A percentile compares a stretch with the other conserved stretches of the same genome.
These are phyloP conservation scores for Heterocephalus glaber DNA, from an alignment of 2,113 vertebrate species.

Conservation along the genomic window DNA sequence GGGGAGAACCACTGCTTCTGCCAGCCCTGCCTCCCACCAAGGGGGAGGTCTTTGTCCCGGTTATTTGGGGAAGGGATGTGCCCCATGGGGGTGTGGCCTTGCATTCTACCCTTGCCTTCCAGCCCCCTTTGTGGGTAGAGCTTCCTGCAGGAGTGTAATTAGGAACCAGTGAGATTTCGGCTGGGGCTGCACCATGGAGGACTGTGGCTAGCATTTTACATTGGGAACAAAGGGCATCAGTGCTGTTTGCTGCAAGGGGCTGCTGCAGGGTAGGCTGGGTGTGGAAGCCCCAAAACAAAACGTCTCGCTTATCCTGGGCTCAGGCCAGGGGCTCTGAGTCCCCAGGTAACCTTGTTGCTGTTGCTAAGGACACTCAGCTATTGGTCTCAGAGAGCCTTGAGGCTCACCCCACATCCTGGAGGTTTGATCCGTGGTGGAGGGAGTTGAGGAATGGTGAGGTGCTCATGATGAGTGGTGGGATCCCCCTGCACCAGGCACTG, in stretches of 20 bases:
- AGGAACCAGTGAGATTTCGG: background rate
- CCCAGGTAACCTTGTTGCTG: background rate
- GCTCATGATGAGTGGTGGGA: background rate
- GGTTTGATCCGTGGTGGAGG: background rate
- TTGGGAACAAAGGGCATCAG: background rate
- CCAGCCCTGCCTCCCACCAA: background rate
- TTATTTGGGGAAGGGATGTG: background rate
- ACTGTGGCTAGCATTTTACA: background rate
- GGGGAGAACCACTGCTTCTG: background rate
- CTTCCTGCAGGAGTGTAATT: background rate
- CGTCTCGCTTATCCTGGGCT: background rate
- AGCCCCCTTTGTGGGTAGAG: background rate
- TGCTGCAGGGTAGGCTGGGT: background rate
- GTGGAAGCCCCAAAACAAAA: background rate
- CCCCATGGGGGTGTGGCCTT: background rate
- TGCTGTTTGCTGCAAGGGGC: background rate
- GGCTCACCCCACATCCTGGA: accelerated
- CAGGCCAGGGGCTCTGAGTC: background rate
- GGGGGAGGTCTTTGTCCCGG: background rate
- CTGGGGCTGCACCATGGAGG: accelerated
- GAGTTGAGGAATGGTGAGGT: background rate
- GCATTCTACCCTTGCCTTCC: background rate
- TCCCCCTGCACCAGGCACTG: background rate
- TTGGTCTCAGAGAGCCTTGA: background rate
- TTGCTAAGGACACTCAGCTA: background rate